phyloP scores from a whole-genome alignment of 2,888 invertebrate species.

The Aporophyla nigra region DNA sequence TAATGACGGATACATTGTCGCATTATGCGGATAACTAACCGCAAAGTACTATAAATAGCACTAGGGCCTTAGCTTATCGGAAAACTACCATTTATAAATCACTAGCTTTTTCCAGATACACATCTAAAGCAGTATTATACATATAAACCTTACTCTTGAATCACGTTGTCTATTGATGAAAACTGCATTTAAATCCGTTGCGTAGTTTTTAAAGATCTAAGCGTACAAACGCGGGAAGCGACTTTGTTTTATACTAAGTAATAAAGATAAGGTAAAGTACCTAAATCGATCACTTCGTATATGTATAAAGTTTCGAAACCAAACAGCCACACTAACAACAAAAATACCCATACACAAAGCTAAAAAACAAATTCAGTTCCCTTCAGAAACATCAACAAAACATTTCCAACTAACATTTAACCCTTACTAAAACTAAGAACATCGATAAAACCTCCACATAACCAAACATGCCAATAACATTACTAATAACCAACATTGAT shows the following conservation, averaged over 20 bases:
- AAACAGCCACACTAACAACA: neutral
- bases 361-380: neutral
- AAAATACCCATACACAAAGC: neutral
- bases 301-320: neutral
- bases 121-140: too few species aligned
- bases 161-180: too few species aligned
- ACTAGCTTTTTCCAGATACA: too few species aligned
- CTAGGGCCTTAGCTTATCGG: neutral
- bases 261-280: too few species aligned
- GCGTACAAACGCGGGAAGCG: too few species aligned
- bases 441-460: slow-evolving; percentile 63
- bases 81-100: neutral
- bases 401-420: slow-evolving; percentile 18
- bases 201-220: too few species aligned
- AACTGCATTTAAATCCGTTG: too few species aligned
- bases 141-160: too few species aligned
- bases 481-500: slow-evolving; percentile 68
- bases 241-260: too few species aligned
- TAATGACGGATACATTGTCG: slow-evolving; percentile 40
- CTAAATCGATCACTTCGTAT: neutral
- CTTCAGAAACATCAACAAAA: neutral
- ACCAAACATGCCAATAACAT: slow-evolving; percentile 60
- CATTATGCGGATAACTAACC: slow-evolving; percentile 41
- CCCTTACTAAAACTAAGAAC: slow-evolving; percentile 32
- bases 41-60: slow-evolving; percentile 5